Conservation (phyloP, 1,140 invertebrate genomes). For the Heliconius congener region DNA sequence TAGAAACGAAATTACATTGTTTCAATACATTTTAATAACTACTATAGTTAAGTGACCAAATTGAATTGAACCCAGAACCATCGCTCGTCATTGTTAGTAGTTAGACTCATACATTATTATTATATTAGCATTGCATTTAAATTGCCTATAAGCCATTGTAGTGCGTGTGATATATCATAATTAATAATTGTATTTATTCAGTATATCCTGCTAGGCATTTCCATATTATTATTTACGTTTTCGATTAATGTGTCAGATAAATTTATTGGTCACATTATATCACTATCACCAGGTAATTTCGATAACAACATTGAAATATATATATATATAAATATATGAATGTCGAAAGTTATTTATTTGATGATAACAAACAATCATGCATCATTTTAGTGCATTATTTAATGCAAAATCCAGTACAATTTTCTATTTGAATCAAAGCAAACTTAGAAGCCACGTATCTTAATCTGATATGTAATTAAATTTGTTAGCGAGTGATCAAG, state of each 20-base stretch:
- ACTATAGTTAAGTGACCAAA: too few species aligned
- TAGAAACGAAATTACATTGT: not conserved
- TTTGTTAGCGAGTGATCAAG: constrained; percentile 57
- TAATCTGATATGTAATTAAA: constrained; percentile 45
- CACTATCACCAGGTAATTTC: not conserved
- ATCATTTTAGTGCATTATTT: not conserved
- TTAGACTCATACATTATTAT: constrained; percentile 1
- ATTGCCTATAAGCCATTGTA: constrained; percentile 39
- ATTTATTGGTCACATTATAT: constrained; percentile 11
- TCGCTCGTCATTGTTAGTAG: not conserved
- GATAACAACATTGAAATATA: not conserved
- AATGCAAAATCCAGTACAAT: not conserved
- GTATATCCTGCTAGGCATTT: constrained; percentile 23
- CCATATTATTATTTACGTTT: constrained; percentile 28
- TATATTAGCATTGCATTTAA: constrained; percentile 36
- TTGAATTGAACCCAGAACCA: not conserved
- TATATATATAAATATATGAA: not conserved
- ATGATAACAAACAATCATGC: not conserved
- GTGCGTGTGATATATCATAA: constrained; percentile 27
- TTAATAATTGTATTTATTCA: constrained; percentile 36
- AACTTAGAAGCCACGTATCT: constrained; percentile 34
- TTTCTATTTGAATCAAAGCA: not conserved
- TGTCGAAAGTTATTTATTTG: not conserved
- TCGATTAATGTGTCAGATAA: constrained; percentile 13
- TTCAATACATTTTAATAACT: not conserved